A percentile compares a stretch with the other conserved stretches of the same genome.
phyloP scores from a whole-genome alignment of 2,888 invertebrate genomes.

The Incurvaria masculella region DNA sequence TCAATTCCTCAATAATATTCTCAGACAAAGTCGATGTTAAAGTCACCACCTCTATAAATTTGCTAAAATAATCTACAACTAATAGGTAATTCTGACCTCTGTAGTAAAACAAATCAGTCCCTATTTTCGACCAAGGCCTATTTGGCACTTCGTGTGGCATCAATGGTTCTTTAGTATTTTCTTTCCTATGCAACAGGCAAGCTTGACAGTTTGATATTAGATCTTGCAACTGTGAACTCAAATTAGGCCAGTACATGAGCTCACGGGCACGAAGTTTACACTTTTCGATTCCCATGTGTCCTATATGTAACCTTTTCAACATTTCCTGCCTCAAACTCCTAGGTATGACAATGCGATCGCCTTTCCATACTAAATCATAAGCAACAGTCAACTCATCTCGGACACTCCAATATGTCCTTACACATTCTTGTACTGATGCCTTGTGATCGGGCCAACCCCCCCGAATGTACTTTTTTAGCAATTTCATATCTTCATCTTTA shows the following conservation, averaged over 20 bases:
- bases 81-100: slow-evolving; percentile 3
- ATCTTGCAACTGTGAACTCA: slow-evolving; percentile 12
- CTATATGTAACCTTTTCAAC: slow-evolving; percentile 13
- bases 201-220: slow-evolving; percentile 11
- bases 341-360: too few species aligned
- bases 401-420: too few species aligned
- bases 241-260: slow-evolving; percentile 16
- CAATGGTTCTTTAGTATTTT: slow-evolving; percentile 5
- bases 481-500: slow-evolving; percentile 2
- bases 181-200: slow-evolving; percentile 7
- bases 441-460: slow-evolving; percentile 6
- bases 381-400: too few species aligned
- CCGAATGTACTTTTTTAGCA: slow-evolving; percentile 1
- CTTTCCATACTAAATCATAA: too few species aligned
- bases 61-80: slow-evolving; percentile 11
- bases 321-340: slow-evolving; percentile 11
- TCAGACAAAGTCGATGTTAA: slow-evolving; percentile 2
- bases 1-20: slow-evolving; percentile 11
- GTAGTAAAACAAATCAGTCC: too few species aligned
- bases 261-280: slow-evolving; percentile 13
- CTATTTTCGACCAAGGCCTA: not conserved
- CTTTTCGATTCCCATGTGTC: slow-evolving; percentile 16
- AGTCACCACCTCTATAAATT: slow-evolving; percentile 10
- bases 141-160: slow-evolving; percentile 3
- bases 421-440: not conserved